Conservation (phyloP, 2,888 invertebrate genomes). For the Gastrophysa polygoni region DNA sequence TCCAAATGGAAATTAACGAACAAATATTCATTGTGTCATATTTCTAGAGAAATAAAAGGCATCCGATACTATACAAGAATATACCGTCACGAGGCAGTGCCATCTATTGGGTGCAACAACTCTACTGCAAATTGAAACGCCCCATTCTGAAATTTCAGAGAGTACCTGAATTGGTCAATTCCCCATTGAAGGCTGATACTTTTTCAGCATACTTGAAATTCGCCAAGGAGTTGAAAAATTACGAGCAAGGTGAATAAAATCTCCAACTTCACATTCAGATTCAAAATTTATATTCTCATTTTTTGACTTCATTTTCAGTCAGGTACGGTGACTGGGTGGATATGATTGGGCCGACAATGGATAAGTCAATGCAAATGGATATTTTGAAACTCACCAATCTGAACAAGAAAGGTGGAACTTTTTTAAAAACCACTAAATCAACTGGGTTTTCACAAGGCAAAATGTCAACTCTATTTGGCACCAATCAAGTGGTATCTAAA, state of each 20-base stretch:
- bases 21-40: conserved; percentile 8
- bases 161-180: conserved; percentile 75
- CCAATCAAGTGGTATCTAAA: conserved; percentile 1
- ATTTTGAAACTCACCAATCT: conserved; percentile 63
- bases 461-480: background rate
- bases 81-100: conserved; percentile 83
- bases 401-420: conserved; percentile 27
- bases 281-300: background rate
- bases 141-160: conserved; percentile 81
- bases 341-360: conserved; percentile 67
- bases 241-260: conserved; percentile 51
- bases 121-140: conserved; percentile 79
- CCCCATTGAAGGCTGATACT: conserved; percentile 75
- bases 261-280: background rate
- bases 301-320: too few species aligned
- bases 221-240: conserved; percentile 75
- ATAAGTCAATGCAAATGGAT: conserved; percentile 71
- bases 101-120: conserved; percentile 83
- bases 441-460: conserved; percentile 5
- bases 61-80: conserved; percentile 74
- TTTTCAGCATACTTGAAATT: conserved; percentile 79
- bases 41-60: conserved; percentile 65
- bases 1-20: background rate
- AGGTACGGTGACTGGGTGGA: conserved; percentile 72
- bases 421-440: conserved; percentile 25